Conservation (phyloP, 2,888 invertebrate species). For the Emmelina monodactyla region DNA sequence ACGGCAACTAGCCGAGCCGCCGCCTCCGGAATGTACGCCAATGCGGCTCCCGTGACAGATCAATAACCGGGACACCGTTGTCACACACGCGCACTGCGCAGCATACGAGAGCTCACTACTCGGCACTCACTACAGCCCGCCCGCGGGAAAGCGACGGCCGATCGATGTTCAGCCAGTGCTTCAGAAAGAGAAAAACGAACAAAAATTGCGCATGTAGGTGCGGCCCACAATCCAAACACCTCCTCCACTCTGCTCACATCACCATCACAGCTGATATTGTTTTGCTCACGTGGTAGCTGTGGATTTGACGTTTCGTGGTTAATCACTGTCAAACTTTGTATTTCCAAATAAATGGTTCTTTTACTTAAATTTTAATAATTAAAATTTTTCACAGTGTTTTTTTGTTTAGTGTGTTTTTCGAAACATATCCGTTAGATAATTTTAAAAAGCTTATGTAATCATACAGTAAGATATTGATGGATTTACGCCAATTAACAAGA, state of each 20-base stretch:
- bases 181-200: constrained; percentile 54
- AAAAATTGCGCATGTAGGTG: constrained; percentile 44
- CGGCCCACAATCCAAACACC: constrained; percentile 17
- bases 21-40: constrained; percentile 67
- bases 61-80: constrained; percentile 42
- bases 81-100: constrained; percentile 53
- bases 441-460: too few relatives aligned
- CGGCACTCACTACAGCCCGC: constrained; percentile 21
- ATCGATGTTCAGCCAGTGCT: constrained; percentile 40
- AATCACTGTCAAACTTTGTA: too few relatives aligned
- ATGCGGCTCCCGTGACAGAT: constrained; percentile 59
- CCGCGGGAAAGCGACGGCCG: constrained; percentile 43
- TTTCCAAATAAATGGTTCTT: not conserved
- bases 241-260: too few relatives aligned
- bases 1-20: constrained; percentile 61
- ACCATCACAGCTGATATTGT: not conserved
- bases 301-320: constrained; percentile 1
- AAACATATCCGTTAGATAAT: too few relatives aligned
- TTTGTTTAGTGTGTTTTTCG: too few relatives aligned
- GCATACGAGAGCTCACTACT: constrained; percentile 13
- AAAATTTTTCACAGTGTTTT: too few relatives aligned
- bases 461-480: too few relatives aligned
- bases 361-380: too few relatives aligned
- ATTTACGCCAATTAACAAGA: too few relatives aligned
- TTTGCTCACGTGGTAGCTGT: not conserved